Conservation (phyloP, 1,140 invertebrate genomes). For the Drosophila neocordata region DNA sequence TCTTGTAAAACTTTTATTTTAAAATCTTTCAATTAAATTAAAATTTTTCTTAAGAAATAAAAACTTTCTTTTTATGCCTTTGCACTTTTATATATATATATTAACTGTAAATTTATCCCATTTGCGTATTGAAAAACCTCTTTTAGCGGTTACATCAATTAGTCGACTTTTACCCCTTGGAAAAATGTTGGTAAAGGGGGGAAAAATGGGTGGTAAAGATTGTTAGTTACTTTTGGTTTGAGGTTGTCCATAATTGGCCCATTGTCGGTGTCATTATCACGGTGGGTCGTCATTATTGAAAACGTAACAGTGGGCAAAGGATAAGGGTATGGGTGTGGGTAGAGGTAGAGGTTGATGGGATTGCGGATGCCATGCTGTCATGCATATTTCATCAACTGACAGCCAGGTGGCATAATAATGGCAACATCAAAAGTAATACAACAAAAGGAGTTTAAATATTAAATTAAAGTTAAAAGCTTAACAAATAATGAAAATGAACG, state of each 20-base stretch:
- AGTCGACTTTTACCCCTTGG: background rate
- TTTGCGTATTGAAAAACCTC: too few relatives aligned
- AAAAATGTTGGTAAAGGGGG: too few relatives aligned
- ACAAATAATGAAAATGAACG: slow-evolving; percentile 70
- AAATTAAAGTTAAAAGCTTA: slow-evolving; percentile 78
- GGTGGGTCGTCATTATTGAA: slow-evolving; percentile 55
- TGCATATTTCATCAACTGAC: slow-evolving; percentile 69
- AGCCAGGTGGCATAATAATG: slow-evolving; percentile 43
- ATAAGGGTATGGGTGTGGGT: background rate
- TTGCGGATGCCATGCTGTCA: slow-evolving; percentile 29
- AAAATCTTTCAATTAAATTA: too few relatives aligned
- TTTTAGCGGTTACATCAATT: background rate
- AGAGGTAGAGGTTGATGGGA: background rate
- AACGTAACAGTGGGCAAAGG: background rate
- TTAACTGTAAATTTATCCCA: too few relatives aligned
- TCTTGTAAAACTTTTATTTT: too few relatives aligned
- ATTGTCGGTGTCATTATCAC: slow-evolving; percentile 71
- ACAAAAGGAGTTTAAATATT: slow-evolving; percentile 76
- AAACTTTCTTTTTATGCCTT: too few relatives aligned
- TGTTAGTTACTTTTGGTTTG: slow-evolving; percentile 14
- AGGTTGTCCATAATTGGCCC: slow-evolving; percentile 65
- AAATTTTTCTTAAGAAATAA: too few relatives aligned
- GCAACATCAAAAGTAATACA: slow-evolving; percentile 64
- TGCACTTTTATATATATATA: too few relatives aligned
- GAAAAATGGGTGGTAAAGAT: too few relatives aligned